Base-by-base conservation (phyloP, 2,113 vertebrate species). In the Henicopernis longicauda region DNA sequence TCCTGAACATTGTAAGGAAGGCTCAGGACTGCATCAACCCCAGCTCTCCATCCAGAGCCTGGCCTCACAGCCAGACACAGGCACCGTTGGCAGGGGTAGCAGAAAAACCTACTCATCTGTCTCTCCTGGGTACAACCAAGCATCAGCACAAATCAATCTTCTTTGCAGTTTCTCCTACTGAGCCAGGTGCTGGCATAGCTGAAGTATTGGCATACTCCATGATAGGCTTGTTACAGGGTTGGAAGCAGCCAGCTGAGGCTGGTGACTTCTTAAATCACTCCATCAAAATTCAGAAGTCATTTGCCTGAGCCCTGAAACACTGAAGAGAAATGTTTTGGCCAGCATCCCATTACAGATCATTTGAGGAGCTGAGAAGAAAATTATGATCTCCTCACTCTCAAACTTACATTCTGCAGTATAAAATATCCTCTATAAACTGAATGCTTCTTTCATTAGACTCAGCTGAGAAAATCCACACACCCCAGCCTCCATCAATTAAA, bases 401-500 rank as follows among this genome's bases (percentile, higher is more conserved):
- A 67, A 44, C 69, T 83, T 81, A 71, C 17, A 63, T 77, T 89
- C 55, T 84, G 63, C 89, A 80, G 47, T 52, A 38, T 89, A 83
- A 86, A 93, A 94, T 72, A 93, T 90, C 92, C 77, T 83, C 65
- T 71, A 8, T 71, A 78, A 92, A 84, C 26, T 70, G 83, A 96
- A 70, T 88, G 32, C 44, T 94, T 96, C 54, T 96, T 89, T 98
- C 87, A 95, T 80, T 89, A 90, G 87, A 59, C 44, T 97, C 77
- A 70, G 73, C 49, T 94, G 74, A 96, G 90, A 82, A 98, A 98
- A 97, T 93, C 80, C 92, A 87, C 74, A 95, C 42, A 87, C 42
- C 21, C 80, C 42, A 90, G 82, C 50, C 93, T 93, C 78, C 82
- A 97, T 97, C 86, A 97, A 93, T 97, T 97, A 97, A 96, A 78